Base-by-base conservation (phyloP, 2,797 vertebrate genomes). In the Poliocrania exsul region DNA sequence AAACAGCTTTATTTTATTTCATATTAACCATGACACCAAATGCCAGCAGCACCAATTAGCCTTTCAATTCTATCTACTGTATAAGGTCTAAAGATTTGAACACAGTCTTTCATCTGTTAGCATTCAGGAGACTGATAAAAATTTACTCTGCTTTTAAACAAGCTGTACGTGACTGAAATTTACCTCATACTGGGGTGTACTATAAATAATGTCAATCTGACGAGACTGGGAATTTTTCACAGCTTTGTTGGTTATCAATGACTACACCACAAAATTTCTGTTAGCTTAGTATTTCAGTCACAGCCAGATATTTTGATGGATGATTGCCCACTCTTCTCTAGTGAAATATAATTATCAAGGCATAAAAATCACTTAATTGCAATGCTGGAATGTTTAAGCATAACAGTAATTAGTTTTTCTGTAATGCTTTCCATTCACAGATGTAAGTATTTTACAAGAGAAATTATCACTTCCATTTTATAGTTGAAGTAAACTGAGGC, bases 161-260 rank as follows among this genome's bases (percentile, higher is more conserved):
- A 93, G 97, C 94, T 94, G 94, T 97, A 96, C 86, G 81, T 96
- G 97, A 97, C 97, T 96, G 95, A 97, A 97, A 96, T 96, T 95
- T 96, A 92, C 97, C 95, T 97, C 97, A 95, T 96, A 96, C 95
- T 97, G 93, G 90, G 91, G 33, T 26, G 7, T 54, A 80, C 96
- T 97, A 96, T 97, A 97, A 97, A 93, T 95, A 93, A 97, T 77
- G 91, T 97, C 95, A 93, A 44, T 97, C 93, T 96, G 95, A 97
- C 96, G 96, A 95, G 97, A 96, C 95, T 94, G 91, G 81, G 95
- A 97, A 97, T 97, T 97, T 98, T 97, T 97, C 95, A 97, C 95
- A 97, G 93, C 94, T 97, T 98, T 97, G 93, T 96, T 97, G 73
- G 94, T 95, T 98, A 97, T 97, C 97, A 98, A 97, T 98, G 97